Evolutionary conservation across 2,113 vertebrate species (phyloP).

Genomic region (Scartelaos histophorus): DNA sequence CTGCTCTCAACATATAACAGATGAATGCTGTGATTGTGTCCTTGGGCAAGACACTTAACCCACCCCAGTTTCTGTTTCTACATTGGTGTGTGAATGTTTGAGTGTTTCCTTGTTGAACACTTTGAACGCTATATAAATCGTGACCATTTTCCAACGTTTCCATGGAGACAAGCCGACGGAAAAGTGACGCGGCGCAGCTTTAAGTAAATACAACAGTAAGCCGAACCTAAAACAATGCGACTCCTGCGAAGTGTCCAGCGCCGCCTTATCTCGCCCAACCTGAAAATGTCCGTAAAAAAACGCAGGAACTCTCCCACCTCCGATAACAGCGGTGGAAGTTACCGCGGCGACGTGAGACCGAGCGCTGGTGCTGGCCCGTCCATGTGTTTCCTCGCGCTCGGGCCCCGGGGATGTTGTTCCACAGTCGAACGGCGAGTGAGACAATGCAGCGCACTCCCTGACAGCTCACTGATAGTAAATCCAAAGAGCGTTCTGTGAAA

Average conservation of each 20-base stretch:
- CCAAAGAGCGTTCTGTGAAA: constrained; percentile 5
- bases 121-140: too few relatives aligned
- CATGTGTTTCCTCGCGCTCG: constrained; percentile 24
- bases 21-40: too few relatives aligned
- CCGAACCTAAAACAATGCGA: background rate
- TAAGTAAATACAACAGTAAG: background rate
- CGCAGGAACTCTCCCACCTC: constrained; percentile 1
- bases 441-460: constrained; percentile 55
- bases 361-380: constrained; percentile 2
- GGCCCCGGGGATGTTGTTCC: constrained; percentile 32
- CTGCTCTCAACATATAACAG: too few relatives aligned
- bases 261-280: background rate
- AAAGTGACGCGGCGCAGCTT: too few relatives aligned
- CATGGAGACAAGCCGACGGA: too few relatives aligned
- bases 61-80: too few relatives aligned
- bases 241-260: background rate
- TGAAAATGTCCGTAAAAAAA: background rate
- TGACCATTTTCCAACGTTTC: too few relatives aligned
- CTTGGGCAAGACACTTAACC: too few relatives aligned
- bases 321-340: background rate
- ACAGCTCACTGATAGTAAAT: constrained; percentile 57
- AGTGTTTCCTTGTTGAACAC: too few relatives aligned
- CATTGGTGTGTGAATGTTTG: too few relatives aligned
- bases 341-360: constrained; percentile 5
- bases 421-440: constrained; percentile 37